Evolutionary conservation across 2,113 vertebrate genomes (phyloP).

Genomic region (Corythoichthys intestinalis): DNA sequence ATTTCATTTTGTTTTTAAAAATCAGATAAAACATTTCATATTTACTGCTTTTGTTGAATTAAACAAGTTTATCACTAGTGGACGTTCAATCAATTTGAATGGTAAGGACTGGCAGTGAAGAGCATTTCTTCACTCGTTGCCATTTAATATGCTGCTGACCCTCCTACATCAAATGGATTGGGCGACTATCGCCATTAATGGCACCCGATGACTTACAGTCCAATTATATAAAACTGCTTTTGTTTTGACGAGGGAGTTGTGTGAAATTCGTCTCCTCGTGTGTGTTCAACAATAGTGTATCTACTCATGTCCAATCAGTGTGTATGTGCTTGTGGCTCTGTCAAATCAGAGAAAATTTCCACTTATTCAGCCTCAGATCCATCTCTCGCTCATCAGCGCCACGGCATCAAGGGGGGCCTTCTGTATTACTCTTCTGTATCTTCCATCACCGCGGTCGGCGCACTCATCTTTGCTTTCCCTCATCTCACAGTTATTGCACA

Average conservation of each 20-base stretch:
- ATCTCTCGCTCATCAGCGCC: constrained; percentile 18
- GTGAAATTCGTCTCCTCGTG: background rate
- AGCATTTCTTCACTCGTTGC: too few species aligned
- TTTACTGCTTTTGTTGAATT: too few species aligned
- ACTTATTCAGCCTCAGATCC: constrained; percentile 25
- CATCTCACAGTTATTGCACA: constrained; percentile 26
- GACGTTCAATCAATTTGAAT: too few species aligned
- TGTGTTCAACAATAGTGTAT: constrained; percentile 26
- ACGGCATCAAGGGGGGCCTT: constrained; percentile 14
- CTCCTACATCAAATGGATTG: too few species aligned
- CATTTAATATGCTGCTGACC: too few species aligned
- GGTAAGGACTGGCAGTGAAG: too few species aligned
- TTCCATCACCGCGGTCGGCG: constrained; percentile 28
- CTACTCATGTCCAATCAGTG: constrained; percentile 4
- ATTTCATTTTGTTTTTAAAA: too few species aligned
- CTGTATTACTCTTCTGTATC: constrained; percentile 16
- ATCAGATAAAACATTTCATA: too few species aligned
- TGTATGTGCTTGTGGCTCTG: constrained; percentile 13
- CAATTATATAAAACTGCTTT: constrained; percentile 29
- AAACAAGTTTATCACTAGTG: too few species aligned
- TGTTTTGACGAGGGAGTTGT: constrained; percentile 12
- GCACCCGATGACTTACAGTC: constrained; percentile 3
- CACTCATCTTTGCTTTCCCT: constrained; percentile 8
- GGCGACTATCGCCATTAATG: too few species aligned
- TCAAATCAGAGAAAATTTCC: constrained; percentile 27